Evolutionary conservation across 92 coral and sea anemone genomes (phyloP).

Genomic region (Palythoa grandis): DNA sequence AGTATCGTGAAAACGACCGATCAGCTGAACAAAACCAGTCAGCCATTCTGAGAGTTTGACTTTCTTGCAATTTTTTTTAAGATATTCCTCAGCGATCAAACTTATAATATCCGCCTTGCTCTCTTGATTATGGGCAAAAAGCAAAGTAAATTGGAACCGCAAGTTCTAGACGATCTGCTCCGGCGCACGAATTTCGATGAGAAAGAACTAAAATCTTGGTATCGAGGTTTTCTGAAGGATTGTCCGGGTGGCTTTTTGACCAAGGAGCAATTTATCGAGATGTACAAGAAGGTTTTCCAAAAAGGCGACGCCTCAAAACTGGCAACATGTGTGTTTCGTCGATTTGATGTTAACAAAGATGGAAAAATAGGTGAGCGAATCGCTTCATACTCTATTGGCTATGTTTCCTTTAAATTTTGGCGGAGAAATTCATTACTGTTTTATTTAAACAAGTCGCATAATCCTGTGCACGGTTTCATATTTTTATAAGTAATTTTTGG

Average conservation of each 20-base stretch:
- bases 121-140: conserved; percentile 86
- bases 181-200: conserved; percentile 95
- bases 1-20: not conserved
- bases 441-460: conserved; percentile 19
- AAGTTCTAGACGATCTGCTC: conserved; percentile 83
- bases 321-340: conserved; percentile 94
- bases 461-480: conserved; percentile 21
- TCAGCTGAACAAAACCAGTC: not conserved
- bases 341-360: conserved; percentile 94
- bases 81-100: not conserved
- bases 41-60: not conserved
- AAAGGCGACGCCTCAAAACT: conserved; percentile 94
- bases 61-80: not conserved
- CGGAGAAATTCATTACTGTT: conserved; percentile 17
- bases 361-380: conserved; percentile 91
- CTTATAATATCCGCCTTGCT: not conserved
- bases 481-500: conserved; percentile 11
- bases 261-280: conserved; percentile 90
- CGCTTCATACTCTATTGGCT: conserved; percentile 8
- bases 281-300: conserved; percentile 95
- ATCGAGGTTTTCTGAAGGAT: conserved; percentile 93
- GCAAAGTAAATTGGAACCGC: conserved; percentile 95
- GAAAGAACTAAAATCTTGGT: conserved; percentile 93
- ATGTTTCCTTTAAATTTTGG: not conserved
- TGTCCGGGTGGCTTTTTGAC: conserved; percentile 94